A percentile compares a stretch with the other conserved stretches of the same genome.
These are phyloP conservation scores for Neolamprologus ventralis DNA, from an alignment of 2,113 vertebrate species.

Conservation along the genomic window DNA sequence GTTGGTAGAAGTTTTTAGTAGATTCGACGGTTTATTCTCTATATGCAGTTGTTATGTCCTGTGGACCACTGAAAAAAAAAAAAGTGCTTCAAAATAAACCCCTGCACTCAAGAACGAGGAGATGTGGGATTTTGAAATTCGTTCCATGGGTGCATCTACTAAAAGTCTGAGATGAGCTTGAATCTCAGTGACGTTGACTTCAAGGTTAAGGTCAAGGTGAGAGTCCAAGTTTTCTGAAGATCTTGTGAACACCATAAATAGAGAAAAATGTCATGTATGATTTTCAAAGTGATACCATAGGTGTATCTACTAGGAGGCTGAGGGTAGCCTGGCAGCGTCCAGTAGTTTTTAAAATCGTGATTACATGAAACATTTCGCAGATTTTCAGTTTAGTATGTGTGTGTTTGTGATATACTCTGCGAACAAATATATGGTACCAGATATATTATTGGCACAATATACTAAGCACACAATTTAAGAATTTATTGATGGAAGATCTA, in stretches of 20 bases:
- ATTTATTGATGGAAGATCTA: neutral
- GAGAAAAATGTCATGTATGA: neutral
- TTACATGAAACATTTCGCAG: neutral
- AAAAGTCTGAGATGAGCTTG: neutral
- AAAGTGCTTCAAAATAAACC: neutral
- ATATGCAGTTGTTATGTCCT: neutral
- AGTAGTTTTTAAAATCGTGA: neutral
- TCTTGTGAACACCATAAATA: neutral
- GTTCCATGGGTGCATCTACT: neutral
- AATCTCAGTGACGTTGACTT: neutral
- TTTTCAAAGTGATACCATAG: neutral
- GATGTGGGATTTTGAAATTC: rapidly evolving
- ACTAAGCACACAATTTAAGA: neutral
- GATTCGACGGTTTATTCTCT: neutral
- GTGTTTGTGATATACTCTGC: neutral
- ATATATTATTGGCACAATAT: neutral
- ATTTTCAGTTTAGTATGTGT: neutral
- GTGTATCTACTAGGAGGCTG: neutral
- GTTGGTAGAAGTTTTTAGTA: neutral
- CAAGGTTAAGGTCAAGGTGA: neutral
- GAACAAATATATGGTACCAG: neutral
- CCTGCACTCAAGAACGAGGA: neutral
- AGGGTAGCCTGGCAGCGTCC: neutral
- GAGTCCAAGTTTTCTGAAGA: neutral
- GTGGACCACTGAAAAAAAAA: neutral